Base-by-base conservation (phyloP, 2,797 vertebrate genomes). In the Emys orbicularis region DNA sequence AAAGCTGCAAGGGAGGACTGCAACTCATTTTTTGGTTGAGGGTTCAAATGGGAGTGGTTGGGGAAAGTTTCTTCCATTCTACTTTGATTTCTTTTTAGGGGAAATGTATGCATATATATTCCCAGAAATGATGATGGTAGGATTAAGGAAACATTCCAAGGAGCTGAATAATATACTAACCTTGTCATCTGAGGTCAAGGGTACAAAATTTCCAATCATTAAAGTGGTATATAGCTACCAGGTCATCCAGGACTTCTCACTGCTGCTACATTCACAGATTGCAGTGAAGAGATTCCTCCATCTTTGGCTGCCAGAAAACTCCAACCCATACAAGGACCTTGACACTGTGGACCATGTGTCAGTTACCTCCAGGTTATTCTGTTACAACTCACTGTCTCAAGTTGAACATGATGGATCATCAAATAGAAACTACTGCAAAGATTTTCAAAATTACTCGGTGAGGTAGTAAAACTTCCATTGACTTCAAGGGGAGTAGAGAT, bases 301-400 rank as follows among this genome's bases (percentile, higher is more conserved):
- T 68, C 8, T 86, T 90, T 86, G 82, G 3, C 65, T 83, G 88
- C 79, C 25, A 27, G 27, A 3, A 90, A 90, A 90, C 82, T 54
- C 5, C 19, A 25, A 52, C 1, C 52, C 56, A 53, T 31, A n/a
- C 3, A 79, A 87, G 12, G 0, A 0, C 23, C 74, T 87, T 87
- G 11, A 9, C 8, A 77, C 86, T 90, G 47, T 85, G 53, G 50
- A 3, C 49, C 50, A 37, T 25, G 2, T 7, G 34, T 93, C 68
- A 74, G 23, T 76, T 31, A 79, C 68, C 11, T 84, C 59, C 27
- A 65, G 74, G 81, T 84, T 88, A 25, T 34, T 65, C 6, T 4
- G 13, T 11, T 79, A 15, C 65, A 83, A 89, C 1, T 80, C 21
- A 37, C 0, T 2, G 12, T 34, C 84, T 92, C 65, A 6, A 9